phyloP scores from a whole-genome alignment of 1,140 invertebrate species.

The Bombus vancouverensis region DNA sequence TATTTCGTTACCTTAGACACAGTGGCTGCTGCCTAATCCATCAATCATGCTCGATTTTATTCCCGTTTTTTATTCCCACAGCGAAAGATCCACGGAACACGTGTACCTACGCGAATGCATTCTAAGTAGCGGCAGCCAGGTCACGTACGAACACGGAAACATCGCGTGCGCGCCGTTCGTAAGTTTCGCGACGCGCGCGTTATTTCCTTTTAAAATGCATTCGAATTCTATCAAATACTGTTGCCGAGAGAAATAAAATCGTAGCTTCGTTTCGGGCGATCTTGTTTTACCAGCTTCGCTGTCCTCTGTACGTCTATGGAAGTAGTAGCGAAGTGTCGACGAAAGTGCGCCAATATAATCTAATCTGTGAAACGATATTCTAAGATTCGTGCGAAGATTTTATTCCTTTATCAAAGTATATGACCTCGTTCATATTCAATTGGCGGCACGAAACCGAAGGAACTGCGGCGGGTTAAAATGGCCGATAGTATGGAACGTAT shows the following conservation, averaged over 20 bases:
- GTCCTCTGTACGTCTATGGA: neutral
- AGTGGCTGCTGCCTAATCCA: neutral
- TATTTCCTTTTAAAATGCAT: constrained; percentile 3
- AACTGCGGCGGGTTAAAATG: no score
- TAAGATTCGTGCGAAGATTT: no score
- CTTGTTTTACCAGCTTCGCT: neutral
- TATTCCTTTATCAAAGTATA: no score
- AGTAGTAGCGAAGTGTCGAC: neutral
- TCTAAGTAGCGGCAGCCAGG: neutral
- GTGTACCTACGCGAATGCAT: constrained; percentile 8
- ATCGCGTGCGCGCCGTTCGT: neutral
- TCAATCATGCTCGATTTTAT: constrained; percentile 27
- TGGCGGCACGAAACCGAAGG: no score
- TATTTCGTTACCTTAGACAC: neutral
- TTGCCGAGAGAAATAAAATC: neutral
- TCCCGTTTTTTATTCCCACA: neutral
- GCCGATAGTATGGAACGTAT: no score
- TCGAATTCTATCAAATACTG: neutral
- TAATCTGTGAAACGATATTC: neutral
- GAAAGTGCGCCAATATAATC: neutral
- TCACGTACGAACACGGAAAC: constrained; percentile 2
- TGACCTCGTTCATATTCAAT: no score
- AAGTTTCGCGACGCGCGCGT: neutral
- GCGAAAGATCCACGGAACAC: neutral
- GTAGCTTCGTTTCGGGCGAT: neutral